These are phyloP conservation scores for Paralvinella palmiformis DNA, from an alignment of 1,140 invertebrate genomes.

Conservation along the genomic window DNA sequence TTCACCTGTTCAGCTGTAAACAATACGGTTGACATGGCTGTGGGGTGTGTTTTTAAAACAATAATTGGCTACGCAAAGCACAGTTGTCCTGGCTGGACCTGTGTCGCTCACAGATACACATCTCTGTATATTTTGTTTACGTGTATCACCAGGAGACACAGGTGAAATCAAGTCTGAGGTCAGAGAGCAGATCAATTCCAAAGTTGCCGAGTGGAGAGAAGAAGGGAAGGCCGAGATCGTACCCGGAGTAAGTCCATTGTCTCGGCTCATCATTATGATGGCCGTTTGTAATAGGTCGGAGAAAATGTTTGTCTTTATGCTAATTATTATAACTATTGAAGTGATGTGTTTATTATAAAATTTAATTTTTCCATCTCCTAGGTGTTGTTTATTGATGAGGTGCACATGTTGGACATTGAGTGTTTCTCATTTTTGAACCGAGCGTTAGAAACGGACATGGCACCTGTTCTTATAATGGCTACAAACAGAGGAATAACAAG, in stretches of 20 bases:
- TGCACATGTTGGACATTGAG: constrained; percentile 98
- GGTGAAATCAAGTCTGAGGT: constrained; percentile 98
- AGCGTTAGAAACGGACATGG: constrained; percentile 92
- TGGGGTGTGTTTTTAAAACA: too few species aligned
- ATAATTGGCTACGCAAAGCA: too few species aligned
- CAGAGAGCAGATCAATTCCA: constrained; percentile 96
- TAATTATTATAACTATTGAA: not conserved
- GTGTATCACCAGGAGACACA: constrained; percentile 70
- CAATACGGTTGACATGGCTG: too few species aligned
- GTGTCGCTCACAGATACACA: not conserved
- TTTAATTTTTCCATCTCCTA: constrained; percentile 26
- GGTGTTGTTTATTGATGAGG: constrained; percentile 62
- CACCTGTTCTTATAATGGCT: constrained; percentile 96
- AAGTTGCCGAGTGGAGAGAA: constrained; percentile 96
- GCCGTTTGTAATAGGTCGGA: not conserved
- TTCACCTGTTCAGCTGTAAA: too few species aligned
- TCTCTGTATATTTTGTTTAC: not conserved
- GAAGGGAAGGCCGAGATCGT: constrained; percentile 99
- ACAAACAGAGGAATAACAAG: constrained; percentile 94
- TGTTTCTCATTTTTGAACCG: constrained; percentile 97
- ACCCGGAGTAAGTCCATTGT: constrained; percentile 66
- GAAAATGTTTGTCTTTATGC: not conserved
- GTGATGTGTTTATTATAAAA: constrained; percentile 6
- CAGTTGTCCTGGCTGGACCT: not conserved
- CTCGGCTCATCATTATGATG: too few species aligned